These are phyloP conservation scores for Cheirogaleus major DNA, from an alignment of 2,797 vertebrate genomes.

Conservation along the genomic window DNA sequence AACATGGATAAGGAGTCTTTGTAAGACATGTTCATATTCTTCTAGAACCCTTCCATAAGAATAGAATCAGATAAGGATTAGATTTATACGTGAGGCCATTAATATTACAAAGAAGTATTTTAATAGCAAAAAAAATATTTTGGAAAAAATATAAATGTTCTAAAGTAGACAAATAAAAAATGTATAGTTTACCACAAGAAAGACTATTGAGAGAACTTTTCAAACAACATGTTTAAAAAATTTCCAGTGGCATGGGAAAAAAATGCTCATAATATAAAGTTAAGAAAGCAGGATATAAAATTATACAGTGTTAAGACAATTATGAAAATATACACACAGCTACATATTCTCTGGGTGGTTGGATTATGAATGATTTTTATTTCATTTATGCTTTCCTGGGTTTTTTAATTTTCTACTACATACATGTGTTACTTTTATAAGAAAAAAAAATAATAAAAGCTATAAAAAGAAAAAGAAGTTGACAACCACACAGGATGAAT, in stretches of 20 bases:
- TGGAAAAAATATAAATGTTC: neutral
- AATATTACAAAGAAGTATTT: neutral
- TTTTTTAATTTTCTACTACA: constrained; percentile 26
- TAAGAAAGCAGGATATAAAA: constrained; percentile 35
- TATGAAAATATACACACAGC: neutral
- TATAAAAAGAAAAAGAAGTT: constrained; percentile 31
- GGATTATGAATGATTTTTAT: constrained; percentile 17
- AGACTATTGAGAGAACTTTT: neutral
- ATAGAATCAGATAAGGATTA: constrained; percentile 23
- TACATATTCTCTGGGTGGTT: neutral
- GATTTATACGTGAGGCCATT: neutral
- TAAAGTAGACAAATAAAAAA: constrained; percentile 36
- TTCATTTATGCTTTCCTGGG: neutral
- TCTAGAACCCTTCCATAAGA: constrained; percentile 12
- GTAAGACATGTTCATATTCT: neutral
- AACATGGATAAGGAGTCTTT: neutral
- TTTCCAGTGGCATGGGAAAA: neutral
- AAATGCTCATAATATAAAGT: neutral
- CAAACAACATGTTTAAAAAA: constrained; percentile 22
- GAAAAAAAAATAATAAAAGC: constrained; percentile 1
- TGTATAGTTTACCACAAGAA: neutral
- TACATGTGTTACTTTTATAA: neutral
- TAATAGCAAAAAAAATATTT: neutral
- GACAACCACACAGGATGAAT: neutral
- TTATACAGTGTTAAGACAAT: neutral